Conservation (phyloP, 2,888 invertebrate genomes). For the Heliconius erato region DNA sequence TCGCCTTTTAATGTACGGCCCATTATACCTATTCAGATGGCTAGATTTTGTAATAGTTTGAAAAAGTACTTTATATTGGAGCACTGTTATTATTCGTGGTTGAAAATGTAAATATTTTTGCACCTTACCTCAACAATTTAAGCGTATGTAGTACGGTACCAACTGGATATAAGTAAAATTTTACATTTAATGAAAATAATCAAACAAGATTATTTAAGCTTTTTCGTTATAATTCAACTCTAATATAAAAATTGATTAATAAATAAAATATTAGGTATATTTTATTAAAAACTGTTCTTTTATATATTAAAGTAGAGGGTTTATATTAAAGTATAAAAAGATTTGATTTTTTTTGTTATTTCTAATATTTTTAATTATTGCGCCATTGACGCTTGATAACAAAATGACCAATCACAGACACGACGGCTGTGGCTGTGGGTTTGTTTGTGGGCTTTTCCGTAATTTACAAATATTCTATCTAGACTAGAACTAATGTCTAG, state of each 20-base stretch:
- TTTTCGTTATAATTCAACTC: neutral
- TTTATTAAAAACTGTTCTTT: too few species aligned
- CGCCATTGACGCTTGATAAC: neutral
- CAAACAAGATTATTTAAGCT: neutral
- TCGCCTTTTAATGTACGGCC: conserved; percentile 7
- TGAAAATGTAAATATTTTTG: neutral
- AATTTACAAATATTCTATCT: neutral
- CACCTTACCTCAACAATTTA: neutral
- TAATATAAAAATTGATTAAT: neutral
- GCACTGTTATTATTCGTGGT: conserved; percentile 3
- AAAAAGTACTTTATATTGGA: conserved; percentile 1
- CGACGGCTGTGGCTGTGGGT: neutral
- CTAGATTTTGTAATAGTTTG: conserved; percentile 24
- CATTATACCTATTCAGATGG: conserved; percentile 19
- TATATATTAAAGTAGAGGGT: too few species aligned
- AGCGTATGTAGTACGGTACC: neutral
- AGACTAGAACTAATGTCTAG: neutral
- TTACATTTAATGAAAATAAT: neutral
- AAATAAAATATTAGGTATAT: neutral
- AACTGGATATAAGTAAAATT: neutral
- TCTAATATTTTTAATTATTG: neutral
- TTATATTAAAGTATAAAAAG: neutral
- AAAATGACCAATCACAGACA: neutral
- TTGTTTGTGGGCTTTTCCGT: neutral
- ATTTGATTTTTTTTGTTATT: neutral